Percentiles rank a stretch among this genome's conserved stretches.
Evolutionary conservation across 1,140 invertebrate species (phyloP).

Genomic region (Drosophila teissieri): DNA sequence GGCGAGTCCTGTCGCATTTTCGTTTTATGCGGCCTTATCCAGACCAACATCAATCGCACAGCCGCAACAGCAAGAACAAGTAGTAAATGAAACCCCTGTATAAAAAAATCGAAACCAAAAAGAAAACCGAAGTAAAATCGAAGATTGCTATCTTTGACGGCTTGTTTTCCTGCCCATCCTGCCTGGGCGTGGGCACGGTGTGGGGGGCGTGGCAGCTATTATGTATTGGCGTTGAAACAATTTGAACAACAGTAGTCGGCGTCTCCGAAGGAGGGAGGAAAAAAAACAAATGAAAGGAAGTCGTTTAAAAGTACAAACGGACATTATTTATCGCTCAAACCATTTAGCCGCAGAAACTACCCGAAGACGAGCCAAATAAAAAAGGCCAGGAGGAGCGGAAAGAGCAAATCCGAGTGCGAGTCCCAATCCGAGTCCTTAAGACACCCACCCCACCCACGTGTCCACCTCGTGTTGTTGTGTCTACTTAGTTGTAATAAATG

Average conservation of each 20-base stretch:
- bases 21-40: conserved; percentile 58
- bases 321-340: conserved; percentile 84
- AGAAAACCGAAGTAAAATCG: conserved; percentile 70
- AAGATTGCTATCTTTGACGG: conserved; percentile 84
- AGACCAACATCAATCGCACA: conserved; percentile 74
- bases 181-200: not conserved
- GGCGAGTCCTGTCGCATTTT: conserved; percentile 50
- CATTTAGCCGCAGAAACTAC: conserved; percentile 79
- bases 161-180: conserved; percentile 75
- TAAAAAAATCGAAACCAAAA: conserved; percentile 10
- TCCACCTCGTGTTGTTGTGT: conserved; percentile 59
- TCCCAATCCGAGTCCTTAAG: conserved; percentile 7
- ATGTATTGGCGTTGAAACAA: conserved; percentile 84
- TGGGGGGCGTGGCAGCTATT: conserved; percentile 70
- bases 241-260: conserved; percentile 71
- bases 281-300: conserved; percentile 84
- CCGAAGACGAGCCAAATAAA: conserved; percentile 48
- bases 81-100: conserved; percentile 75
- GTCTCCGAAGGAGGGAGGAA: conserved; percentile 20
- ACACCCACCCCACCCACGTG: not conserved
- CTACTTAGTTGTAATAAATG: conserved; percentile 82
- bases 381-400: conserved; percentile 15
- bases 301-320: conserved; percentile 85
- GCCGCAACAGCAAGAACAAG: conserved; percentile 54
- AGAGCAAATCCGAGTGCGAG: conserved; percentile 15